Percentiles rank a stretch among this genome's conserved stretches.
Evolutionary conservation across 2,797 vertebrate species (phyloP).

Genomic region (Nannoperca australis): DNA sequence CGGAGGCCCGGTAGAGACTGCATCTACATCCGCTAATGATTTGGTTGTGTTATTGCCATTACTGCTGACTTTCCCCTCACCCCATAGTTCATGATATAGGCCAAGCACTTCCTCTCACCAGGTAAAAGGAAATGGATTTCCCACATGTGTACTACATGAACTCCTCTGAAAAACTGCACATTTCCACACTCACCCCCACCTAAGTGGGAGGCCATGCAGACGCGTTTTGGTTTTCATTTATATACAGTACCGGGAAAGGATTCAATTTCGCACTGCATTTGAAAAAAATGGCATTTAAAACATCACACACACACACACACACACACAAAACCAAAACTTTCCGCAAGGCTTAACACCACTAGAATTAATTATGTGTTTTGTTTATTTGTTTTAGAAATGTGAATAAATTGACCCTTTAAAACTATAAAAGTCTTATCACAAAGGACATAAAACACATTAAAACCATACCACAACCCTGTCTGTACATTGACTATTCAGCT

Average conservation of each 20-base stretch:
- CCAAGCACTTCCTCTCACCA: slow-evolving; percentile 50
- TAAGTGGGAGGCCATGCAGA: not conserved
- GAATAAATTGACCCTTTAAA: not conserved
- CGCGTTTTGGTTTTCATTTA: not conserved
- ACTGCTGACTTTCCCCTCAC: slow-evolving; percentile 39
- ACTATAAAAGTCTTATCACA: no score
- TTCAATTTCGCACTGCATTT: not conserved
- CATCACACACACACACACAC: no score
- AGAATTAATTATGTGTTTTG: not conserved
- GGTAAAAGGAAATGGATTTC: slow-evolving; percentile 77
- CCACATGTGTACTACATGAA: slow-evolving; percentile 70
- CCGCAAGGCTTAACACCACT: not conserved
- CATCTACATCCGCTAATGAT: slow-evolving; percentile 22
- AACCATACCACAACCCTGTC: not conserved
- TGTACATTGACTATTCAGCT: not conserved
- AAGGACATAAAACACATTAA: no score
- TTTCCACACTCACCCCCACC: not conserved
- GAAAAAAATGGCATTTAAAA: not conserved
- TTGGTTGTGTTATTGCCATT: slow-evolving; percentile 69
- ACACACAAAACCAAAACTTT: not conserved
- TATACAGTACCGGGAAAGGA: no score
- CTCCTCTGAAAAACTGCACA: not conserved
- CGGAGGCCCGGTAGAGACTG: not conserved
- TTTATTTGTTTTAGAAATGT: not conserved
- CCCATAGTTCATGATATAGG: slow-evolving; percentile 30